phyloP scores from a whole-genome alignment of 1,140 invertebrate genomes.

The Acyrthosiphon pisum region DNA sequence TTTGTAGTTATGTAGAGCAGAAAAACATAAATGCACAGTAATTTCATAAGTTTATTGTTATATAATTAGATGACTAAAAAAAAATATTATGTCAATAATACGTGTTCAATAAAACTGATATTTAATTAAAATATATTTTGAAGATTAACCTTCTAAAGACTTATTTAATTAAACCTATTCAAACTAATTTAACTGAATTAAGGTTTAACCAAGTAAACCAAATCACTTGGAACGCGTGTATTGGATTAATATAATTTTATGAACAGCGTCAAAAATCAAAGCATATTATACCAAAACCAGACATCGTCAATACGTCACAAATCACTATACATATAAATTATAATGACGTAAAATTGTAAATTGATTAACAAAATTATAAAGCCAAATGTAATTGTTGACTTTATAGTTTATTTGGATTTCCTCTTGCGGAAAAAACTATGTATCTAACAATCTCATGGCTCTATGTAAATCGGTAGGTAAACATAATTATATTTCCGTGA shows the following conservation, averaged over 20 bases:
- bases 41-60: neutral
- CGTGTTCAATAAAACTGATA: neutral
- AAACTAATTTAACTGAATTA: too few species aligned
- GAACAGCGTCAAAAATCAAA: neutral
- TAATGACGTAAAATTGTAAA: neutral
- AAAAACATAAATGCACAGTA: conserved; percentile 15
- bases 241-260: neutral
- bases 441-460: conserved; percentile 12
- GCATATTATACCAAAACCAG: neutral
- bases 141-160: neutral
- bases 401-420: neutral
- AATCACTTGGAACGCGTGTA: neutral
- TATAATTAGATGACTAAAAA: neutral
- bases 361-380: neutral
- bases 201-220: too few species aligned
- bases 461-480: conserved; percentile 16
- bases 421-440: neutral
- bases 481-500: conserved; percentile 39
- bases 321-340: neutral
- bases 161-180: too few species aligned
- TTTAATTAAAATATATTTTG: neutral
- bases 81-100: neutral
- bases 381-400: neutral
- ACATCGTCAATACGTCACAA: neutral
- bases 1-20: conserved; percentile 28